Evolutionary conservation across 1,140 invertebrate genomes (phyloP).

Genomic region (Cyrtorhinus lividipennis): DNA sequence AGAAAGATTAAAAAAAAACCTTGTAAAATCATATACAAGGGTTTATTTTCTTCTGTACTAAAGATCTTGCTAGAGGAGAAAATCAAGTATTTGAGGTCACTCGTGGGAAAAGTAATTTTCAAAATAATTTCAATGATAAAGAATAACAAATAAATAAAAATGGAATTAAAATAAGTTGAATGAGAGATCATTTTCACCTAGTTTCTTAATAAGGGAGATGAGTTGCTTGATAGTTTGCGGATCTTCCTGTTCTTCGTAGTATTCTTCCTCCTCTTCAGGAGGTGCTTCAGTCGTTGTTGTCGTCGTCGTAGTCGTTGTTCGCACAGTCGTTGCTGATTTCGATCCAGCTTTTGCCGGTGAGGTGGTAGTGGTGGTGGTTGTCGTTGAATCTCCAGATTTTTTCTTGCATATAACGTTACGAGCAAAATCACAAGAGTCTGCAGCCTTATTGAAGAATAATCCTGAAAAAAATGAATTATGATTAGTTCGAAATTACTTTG

Average conservation of each 20-base stretch:
- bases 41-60: no score
- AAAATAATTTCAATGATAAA: no score
- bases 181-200: no score
- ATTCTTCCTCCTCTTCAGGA: slow-evolving; percentile 38
- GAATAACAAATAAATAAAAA: no score
- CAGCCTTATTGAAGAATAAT: slow-evolving; percentile 76
- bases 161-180: no score
- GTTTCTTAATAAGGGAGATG: slow-evolving; percentile 69
- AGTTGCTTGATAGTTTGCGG: slow-evolving; percentile 70
- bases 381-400: slow-evolving; percentile 34
- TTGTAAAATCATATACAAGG: no score
- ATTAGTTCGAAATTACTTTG: slow-evolving; percentile 14
- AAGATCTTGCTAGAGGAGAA: no score
- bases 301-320: slow-evolving; percentile 36
- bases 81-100: no score
- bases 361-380: slow-evolving; percentile 33
- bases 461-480: slow-evolving; percentile 33
- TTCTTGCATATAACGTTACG: slow-evolving; percentile 67
- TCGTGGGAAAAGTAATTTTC: no score
- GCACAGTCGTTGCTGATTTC: slow-evolving; percentile 32
- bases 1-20: slow-evolving; percentile 3
- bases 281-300: slow-evolving; percentile 30
- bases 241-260: slow-evolving; percentile 57
- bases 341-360: slow-evolving; percentile 17
- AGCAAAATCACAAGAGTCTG: slow-evolving; percentile 82